Conservation (phyloP, 2,113 vertebrate genomes). For the Trematocara unimaculatum region DNA sequence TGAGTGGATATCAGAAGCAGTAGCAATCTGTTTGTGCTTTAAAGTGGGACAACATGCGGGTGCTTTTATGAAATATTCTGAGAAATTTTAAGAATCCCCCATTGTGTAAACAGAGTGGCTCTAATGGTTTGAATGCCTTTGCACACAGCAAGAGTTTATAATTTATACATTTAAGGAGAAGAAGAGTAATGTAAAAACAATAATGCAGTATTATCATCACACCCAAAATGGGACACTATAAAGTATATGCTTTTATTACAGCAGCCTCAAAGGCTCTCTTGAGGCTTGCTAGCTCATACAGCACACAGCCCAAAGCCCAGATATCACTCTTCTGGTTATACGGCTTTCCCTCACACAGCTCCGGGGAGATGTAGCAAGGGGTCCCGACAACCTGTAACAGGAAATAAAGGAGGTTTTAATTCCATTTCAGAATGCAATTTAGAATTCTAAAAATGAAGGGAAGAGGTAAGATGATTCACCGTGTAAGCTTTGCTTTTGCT, state of each 20-base stretch:
- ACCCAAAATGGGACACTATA: background rate
- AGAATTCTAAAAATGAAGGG: background rate
- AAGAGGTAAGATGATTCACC: slow-evolving; percentile 56
- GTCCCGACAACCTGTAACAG: slow-evolving; percentile 88
- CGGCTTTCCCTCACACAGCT: slow-evolving; percentile 96
- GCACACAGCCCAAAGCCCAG: slow-evolving; percentile 96
- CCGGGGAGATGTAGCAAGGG: slow-evolving; percentile 96
- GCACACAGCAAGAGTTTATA: background rate
- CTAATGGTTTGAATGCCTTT: background rate
- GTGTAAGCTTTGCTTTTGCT: slow-evolving; percentile 99
- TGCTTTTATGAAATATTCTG: background rate
- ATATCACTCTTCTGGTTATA: slow-evolving; percentile 99
- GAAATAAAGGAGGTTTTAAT: background rate
- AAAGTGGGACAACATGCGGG: background rate
- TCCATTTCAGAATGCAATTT: background rate
- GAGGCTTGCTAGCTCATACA: slow-evolving; percentile 94
- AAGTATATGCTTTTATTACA: slow-evolving; percentile 66
- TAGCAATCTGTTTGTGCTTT: background rate
- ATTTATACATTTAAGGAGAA: background rate
- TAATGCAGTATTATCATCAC: background rate
- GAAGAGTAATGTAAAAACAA: background rate
- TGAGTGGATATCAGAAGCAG: background rate
- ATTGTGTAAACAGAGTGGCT: background rate
- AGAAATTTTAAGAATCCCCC: background rate
- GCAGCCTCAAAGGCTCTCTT: slow-evolving; percentile 98